Evolutionary conservation across 1,140 invertebrate species (phyloP).

Genomic region (Branchinecta lindahli): DNA sequence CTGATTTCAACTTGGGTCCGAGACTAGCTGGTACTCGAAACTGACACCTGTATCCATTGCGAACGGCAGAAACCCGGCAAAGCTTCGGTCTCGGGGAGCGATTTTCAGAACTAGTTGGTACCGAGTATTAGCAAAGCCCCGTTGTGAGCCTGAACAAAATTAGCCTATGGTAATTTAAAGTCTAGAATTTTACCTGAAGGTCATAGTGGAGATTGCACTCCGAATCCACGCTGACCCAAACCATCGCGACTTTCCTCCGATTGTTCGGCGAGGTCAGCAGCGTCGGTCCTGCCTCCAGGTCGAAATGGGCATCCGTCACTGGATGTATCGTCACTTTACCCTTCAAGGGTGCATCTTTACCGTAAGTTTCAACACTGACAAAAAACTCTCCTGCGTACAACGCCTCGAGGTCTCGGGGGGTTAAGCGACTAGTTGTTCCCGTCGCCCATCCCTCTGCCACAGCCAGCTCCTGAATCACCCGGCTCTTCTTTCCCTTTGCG

Average conservation of each 20-base stretch:
- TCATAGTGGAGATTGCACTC: conserved; percentile 72
- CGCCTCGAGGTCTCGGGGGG: conserved; percentile 52
- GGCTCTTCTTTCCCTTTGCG: conserved; percentile 18
- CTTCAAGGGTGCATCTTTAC: conserved; percentile 42
- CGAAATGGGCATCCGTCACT: conserved; percentile 55
- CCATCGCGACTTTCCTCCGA: conserved; percentile 42
- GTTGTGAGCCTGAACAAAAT: too few species aligned
- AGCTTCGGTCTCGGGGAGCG: too few species aligned
- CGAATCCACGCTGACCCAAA: conserved; percentile 61
- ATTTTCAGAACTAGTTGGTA: too few species aligned
- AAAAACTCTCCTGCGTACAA: conserved; percentile 59
- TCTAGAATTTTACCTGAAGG: neutral
- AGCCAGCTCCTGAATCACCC: conserved; percentile 23
- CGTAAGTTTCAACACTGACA: conserved; percentile 40
- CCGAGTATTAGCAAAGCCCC: too few species aligned
- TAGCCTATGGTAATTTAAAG: too few species aligned
- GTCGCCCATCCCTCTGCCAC: conserved; percentile 45
- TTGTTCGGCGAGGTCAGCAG: conserved; percentile 32
- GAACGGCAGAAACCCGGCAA: too few species aligned
- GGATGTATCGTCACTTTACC: conserved; percentile 48
- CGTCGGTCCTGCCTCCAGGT: conserved; percentile 34
- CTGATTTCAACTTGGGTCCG: too few species aligned
- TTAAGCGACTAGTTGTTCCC: conserved; percentile 45
- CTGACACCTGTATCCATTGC: too few species aligned
- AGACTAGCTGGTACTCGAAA: too few species aligned